Evolutionary conservation across 2,888 invertebrate species (phyloP).

Genomic region (Cancer borealis): DNA sequence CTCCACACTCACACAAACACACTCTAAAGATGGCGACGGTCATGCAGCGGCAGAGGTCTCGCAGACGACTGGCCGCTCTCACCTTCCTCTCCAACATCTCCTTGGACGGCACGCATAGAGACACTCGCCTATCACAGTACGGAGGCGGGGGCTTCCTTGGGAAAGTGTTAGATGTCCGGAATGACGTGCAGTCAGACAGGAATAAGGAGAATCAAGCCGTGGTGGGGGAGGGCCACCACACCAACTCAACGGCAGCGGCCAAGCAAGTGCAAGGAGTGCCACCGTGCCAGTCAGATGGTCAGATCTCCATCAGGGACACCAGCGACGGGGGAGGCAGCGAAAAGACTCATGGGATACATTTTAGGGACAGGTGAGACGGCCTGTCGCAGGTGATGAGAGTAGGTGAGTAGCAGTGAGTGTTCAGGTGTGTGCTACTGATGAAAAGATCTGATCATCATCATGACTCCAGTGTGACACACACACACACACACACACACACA

Average conservation of each 20-base stretch:
- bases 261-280: not conserved
- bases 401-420: not conserved
- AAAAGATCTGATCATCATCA: not conserved
- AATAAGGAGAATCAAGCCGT: constrained; percentile 59
- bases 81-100: constrained; percentile 97
- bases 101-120: constrained; percentile 80
- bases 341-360: constrained; percentile 39
- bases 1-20: not conserved
- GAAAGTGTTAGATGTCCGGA: constrained; percentile 13
- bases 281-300: not conserved
- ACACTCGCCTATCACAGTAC: constrained; percentile 74
- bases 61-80: constrained; percentile 93
- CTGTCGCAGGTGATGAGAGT: not conserved
- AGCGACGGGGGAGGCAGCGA: not conserved
- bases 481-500: too few relatives aligned
- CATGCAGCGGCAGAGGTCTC: constrained; percentile 79
- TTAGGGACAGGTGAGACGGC: constrained; percentile 54
- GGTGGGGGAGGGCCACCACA: not conserved
- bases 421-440: not conserved
- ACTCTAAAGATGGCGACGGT: constrained; percentile 71
- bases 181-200: not conserved
- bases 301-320: not conserved
- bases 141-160: constrained; percentile 54
- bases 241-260: not conserved
- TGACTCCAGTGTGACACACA: not conserved